Percentiles rank a stretch among this genome's conserved stretches.
These are phyloP conservation scores for Thinocorus orbignyianus DNA, from an alignment of 2,113 vertebrate genomes.

Conservation along the genomic window DNA sequence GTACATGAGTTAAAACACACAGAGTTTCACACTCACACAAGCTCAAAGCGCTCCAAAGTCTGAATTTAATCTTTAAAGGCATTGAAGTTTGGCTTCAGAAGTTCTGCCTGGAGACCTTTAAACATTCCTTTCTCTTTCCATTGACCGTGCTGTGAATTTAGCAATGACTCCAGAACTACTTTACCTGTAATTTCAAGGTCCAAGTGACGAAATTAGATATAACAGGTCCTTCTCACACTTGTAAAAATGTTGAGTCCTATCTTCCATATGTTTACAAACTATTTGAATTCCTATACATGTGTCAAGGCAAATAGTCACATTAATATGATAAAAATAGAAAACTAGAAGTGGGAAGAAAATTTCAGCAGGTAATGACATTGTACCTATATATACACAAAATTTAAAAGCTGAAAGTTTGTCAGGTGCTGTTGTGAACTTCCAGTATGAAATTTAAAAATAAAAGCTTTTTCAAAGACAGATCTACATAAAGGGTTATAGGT, in stretches of 20 bases:
- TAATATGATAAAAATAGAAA: not conserved
- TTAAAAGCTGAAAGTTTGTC: not conserved
- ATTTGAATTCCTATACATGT: not conserved
- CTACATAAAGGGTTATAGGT: accelerated
- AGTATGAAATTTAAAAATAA: not conserved
- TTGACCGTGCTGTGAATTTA: not conserved
- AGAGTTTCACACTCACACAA: not conserved
- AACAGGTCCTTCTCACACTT: not conserved
- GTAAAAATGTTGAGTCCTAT: not conserved
- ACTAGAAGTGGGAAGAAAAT: not conserved
- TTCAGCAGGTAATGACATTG: not conserved
- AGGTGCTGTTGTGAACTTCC: not conserved
- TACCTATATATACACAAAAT: not conserved
- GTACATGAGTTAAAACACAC: not conserved
- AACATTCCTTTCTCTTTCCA: not conserved
- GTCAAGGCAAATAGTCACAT: not conserved
- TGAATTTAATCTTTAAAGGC: not conserved
- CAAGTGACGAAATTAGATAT: not conserved
- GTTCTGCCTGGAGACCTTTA: not conserved
- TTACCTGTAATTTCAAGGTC: not conserved
- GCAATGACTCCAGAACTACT: not conserved
- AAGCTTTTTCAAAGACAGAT: not conserved
- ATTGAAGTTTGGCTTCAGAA: not conserved
- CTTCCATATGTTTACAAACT: not conserved
- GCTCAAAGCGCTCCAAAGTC: not conserved